These are phyloP conservation scores for Epizoanthus ramosus DNA, from an alignment of 92 coral and sea anemone species.

Conservation along the genomic window DNA sequence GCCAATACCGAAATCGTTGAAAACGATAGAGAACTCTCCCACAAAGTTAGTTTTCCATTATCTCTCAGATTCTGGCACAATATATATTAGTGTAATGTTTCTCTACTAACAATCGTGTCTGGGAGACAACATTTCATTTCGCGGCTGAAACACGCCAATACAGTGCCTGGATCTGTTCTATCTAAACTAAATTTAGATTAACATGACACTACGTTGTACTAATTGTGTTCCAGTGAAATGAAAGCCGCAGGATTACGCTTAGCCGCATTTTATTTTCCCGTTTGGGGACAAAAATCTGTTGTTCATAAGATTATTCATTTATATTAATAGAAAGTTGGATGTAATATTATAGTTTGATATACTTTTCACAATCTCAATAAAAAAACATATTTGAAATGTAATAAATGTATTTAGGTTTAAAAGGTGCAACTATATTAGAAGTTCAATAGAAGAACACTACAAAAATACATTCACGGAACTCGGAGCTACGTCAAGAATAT, in stretches of 20 bases:
- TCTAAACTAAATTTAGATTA: not conserved
- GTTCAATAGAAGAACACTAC: not conserved
- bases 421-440: not conserved
- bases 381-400: too few species aligned
- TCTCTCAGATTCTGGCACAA: not conserved
- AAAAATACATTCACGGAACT: not conserved
- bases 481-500: not conserved
- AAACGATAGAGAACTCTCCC: slow-evolving; percentile 3
- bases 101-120: too few species aligned
- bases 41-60: not conserved
- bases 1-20: not conserved
- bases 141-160: too few species aligned
- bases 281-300: not conserved
- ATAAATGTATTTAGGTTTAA: too few species aligned
- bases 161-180: too few species aligned
- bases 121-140: too few species aligned
- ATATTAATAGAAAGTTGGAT: not conserved
- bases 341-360: not conserved
- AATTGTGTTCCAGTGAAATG: not conserved
- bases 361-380: too few species aligned
- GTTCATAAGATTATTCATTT: not conserved
- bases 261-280: not conserved
- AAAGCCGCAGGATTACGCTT: not conserved
- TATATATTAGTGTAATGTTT: too few species aligned
- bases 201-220: not conserved